Evolutionary conservation across 2,797 vertebrate species (phyloP), one percentile per base, ranked within the genome.

Genomic region (Spatula clypeata): DNA sequence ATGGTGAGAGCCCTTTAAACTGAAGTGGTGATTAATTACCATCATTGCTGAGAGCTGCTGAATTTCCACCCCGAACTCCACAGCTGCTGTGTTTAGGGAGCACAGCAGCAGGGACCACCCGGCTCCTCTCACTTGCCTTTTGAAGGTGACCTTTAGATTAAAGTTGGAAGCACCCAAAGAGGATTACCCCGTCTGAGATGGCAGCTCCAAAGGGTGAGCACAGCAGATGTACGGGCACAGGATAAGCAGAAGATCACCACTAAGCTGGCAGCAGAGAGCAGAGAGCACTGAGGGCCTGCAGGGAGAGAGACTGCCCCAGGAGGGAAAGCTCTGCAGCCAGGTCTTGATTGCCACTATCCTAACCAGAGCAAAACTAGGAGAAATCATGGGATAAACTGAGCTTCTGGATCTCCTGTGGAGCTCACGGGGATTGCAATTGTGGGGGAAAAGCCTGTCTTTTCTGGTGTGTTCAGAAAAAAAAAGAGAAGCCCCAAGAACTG

Each of bases 101-200:
- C 57, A 1, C 6, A 77, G 57, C 29, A 72, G 81, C 53, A 44
- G n/a, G 45, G 53, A 82, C 40, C 69, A 58, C 44, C 1, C 2
- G 13, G 44, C 36, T 85, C 44, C 44, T 82, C 61, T 85, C 42
- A 1, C 45, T 44, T 11, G 84, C 3, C 0, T 61, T 74, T 45
- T 42, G 71, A 86, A 88, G n/a, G 76, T 31, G 62, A 84, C 8
- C 5, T 85, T 88, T 92, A 51, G 88, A 94, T 85, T 79, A 60
- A 88, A 83, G 51, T 60, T 71, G 55, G 76, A 79, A 76, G 44
- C 62, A 55, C 20, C 11, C 15, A 44, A 83, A 90, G 91, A 93
- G 85, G 89, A 91, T 96, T 89, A 44, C 4, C 8, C 62, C 2
- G 1, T 24, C 54, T 57, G 80, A 93, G 76, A 14, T 24, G 34